A percentile compares a stretch with the other conserved stretches of the same genome.
Conservation (phyloP, 2,797 vertebrate species). For the Lepidocolaptes lacrymiger region DNA sequence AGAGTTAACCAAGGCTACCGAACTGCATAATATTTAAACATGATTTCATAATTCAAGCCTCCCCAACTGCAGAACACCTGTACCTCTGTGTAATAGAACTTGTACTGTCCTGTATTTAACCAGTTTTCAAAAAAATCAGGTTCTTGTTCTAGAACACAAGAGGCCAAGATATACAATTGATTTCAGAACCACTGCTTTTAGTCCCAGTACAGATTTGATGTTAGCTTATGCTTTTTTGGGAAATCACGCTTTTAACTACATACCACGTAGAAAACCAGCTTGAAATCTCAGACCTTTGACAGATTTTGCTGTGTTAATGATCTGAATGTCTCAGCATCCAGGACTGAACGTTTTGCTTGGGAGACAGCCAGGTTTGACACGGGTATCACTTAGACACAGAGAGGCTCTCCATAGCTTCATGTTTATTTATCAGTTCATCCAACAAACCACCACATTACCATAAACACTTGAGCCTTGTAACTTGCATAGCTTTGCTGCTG, state of each 20-base stretch:
- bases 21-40: not conserved
- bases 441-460: not conserved
- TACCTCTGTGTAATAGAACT: not conserved
- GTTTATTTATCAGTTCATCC: not conserved
- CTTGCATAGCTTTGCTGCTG: accelerated
- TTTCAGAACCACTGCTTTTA: not conserved
- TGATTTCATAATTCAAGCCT: not conserved
- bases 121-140: not conserved
- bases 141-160: not conserved
- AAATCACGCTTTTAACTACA: not conserved
- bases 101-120: not conserved
- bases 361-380: not conserved
- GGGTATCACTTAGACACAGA: not conserved
- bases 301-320: not conserved
- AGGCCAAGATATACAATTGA: not conserved
- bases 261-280: not conserved
- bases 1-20: not conserved
- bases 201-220: not conserved
- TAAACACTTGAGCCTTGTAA: not conserved
- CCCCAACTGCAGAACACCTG: not conserved
- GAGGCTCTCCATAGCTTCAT: accelerated
- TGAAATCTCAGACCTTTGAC: not conserved
- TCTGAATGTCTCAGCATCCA: not conserved
- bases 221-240: not conserved
- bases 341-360: not conserved